A percentile compares a stretch with the other conserved stretches of the same genome.
These are phyloP conservation scores for Leptinotarsa peninsularis DNA, from an alignment of 2,888 invertebrate species.

Conservation along the genomic window DNA sequence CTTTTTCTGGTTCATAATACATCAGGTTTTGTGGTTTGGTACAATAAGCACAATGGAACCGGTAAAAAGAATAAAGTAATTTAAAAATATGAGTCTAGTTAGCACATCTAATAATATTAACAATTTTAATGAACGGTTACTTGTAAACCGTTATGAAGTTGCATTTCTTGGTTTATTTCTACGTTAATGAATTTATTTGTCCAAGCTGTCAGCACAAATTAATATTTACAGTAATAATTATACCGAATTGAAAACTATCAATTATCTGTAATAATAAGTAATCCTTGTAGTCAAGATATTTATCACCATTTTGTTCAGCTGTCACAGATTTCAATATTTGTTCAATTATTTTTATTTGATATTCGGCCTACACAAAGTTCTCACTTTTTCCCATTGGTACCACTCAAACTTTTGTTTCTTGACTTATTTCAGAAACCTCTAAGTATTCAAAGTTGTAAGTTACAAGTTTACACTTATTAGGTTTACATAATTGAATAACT, in stretches of 20 bases:
- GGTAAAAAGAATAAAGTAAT: not conserved
- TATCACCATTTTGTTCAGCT: not conserved
- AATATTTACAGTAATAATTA: not conserved
- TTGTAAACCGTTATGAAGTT: not conserved
- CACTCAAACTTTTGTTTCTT: no score
- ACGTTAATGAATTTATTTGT: constrained; percentile 12
- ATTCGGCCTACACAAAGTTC: no score
- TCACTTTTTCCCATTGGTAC: no score
- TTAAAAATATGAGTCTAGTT: not conserved
- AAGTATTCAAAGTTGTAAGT: no score
- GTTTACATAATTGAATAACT: no score
- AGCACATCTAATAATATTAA: constrained; percentile 7
- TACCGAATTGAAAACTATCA: not conserved
- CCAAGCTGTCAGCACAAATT: constrained; percentile 15
- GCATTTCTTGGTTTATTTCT: not conserved
- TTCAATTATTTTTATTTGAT: no score
- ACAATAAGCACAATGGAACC: not conserved
- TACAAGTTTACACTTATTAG: no score
- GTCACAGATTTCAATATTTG: no score
- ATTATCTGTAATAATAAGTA: not conserved
- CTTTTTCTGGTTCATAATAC: not conserved
- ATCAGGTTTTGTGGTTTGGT: constrained; percentile 1
- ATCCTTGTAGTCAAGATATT: not conserved
- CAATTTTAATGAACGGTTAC: constrained; percentile 15
- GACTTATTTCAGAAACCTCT: no score